Percentiles rank a stretch among this genome's conserved stretches.
Conservation (phyloP, 2,888 invertebrate species). For the Synanthedon tipuliformis region DNA sequence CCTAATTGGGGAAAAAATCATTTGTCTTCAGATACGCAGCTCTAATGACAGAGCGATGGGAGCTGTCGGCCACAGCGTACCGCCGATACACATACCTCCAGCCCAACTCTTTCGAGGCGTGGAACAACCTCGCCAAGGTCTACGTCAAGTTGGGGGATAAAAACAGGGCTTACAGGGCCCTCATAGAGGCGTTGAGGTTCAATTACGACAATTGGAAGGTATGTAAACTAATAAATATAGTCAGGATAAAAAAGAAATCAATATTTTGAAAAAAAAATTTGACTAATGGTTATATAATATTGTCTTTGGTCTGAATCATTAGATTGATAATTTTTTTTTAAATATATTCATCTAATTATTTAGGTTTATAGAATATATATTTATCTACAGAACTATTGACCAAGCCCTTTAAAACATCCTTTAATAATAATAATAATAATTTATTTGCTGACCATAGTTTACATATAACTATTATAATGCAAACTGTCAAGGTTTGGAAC, state of each 20-base stretch:
- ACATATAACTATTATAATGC: too few species aligned
- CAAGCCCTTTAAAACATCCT: too few species aligned
- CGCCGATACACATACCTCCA: conserved; percentile 89
- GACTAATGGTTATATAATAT: too few species aligned
- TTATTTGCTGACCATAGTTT: too few species aligned
- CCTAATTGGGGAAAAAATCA: neutral
- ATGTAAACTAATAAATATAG: too few species aligned
- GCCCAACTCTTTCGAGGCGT: conserved; percentile 91
- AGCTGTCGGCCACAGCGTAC: conserved; percentile 85
- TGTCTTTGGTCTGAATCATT: too few species aligned
- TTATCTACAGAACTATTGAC: conserved; percentile 1
- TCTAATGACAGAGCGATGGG: conserved; percentile 82
- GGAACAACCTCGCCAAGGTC: conserved; percentile 97
- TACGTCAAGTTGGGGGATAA: conserved; percentile 91
- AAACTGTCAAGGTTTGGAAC: too few species aligned
- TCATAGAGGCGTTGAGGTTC: conserved; percentile 90
- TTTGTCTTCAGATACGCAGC: conserved; percentile 74
- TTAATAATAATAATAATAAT: too few species aligned
- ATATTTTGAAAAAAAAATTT: too few species aligned
- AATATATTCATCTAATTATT: neutral
- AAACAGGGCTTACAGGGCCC: conserved; percentile 82
- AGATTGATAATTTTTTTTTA: too few species aligned
- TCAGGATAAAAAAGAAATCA: too few species aligned
- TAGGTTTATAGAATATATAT: neutral
- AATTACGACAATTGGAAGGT: conserved; percentile 93